Base-by-base conservation (phyloP, 2,888 invertebrate species). In the Limenitis camilla region DNA sequence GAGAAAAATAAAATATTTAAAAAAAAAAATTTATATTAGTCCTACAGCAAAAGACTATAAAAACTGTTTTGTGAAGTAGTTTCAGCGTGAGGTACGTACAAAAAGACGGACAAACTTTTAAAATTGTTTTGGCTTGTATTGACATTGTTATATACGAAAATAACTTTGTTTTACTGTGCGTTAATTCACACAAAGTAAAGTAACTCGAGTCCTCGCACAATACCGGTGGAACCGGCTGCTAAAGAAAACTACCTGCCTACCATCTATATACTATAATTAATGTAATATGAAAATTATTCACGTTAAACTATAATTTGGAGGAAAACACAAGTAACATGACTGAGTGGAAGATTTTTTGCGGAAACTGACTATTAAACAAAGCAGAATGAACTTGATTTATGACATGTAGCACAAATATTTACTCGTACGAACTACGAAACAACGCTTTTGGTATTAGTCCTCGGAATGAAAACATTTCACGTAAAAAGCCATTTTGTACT, bases 141-240 rank as follows among this genome's bases (percentile, higher is more conserved):
- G 11, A 4, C 27, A n/a, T 43, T 33, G 19, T 33, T 31, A 11
- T 31, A 31, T 42, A 40, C 39, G 40, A 40, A 56, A 56, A 49
- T 46, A 41, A 49, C n/a, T 45, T 42, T 27, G 36, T 53, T 53
- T 35, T 39, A 43, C 36, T 40, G 48, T 46, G 49, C 43, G 48
- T 44, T 51, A 45, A 28, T 42, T 36, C 40, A 38, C 43, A 44
- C 46, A 40, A 50, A 47, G 49, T 49, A 45, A 52, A 52, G 57
- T 59, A 57, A 61, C 56, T 44, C 36, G 59, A 61, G 49, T 48
- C 52, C 35, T 6, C 35, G 50, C 52, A 57, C 56, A 50, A 59
- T 56, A 61, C 62, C 62, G 59, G 61, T 61, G 49, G 52, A 59
- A 62, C 59, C 57, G 59, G 62, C 57, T 59, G 53, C 32, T 42